Conservation (phyloP, 2,888 invertebrate genomes). For the Spisula subtruncata region DNA sequence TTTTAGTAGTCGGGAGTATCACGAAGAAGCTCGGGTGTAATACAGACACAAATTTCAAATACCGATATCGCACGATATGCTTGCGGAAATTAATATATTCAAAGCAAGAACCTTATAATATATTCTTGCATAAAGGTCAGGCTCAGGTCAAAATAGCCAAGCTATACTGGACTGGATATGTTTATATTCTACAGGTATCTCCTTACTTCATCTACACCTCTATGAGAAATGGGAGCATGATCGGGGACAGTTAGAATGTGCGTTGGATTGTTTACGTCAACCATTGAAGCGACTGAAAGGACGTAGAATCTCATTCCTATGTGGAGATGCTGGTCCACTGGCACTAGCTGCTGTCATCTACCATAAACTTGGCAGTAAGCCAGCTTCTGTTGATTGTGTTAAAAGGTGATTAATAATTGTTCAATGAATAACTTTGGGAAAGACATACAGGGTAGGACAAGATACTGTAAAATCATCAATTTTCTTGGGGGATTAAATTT, state of each 20-base stretch:
- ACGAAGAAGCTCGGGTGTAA: too few relatives aligned
- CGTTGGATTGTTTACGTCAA: conserved; percentile 85
- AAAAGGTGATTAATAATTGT: conserved; percentile 77
- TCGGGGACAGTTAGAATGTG: conserved; percentile 85
- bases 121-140: too few relatives aligned
- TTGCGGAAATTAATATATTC: too few relatives aligned
- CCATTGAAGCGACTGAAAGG: conserved; percentile 88
- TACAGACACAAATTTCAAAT: too few relatives aligned
- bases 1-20: too few relatives aligned
- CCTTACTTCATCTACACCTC: conserved; percentile 90
- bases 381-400: conserved; percentile 88
- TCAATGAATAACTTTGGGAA: background rate
- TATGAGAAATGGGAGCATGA: conserved; percentile 78
- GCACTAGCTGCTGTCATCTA: conserved; percentile 90
- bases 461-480: too few relatives aligned
- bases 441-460: too few relatives aligned
- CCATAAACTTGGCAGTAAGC: conserved; percentile 89
- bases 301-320: conserved; percentile 90
- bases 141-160: too few relatives aligned
- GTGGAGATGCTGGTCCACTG: conserved; percentile 91
- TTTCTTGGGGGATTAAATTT: too few relatives aligned
- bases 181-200: conserved; percentile 89
- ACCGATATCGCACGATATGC: too few relatives aligned
- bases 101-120: too few relatives aligned
- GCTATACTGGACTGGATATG: too few relatives aligned